phyloP scores from a whole-genome alignment of 2,113 vertebrate genomes.

The Opisthocomus hoazin region DNA sequence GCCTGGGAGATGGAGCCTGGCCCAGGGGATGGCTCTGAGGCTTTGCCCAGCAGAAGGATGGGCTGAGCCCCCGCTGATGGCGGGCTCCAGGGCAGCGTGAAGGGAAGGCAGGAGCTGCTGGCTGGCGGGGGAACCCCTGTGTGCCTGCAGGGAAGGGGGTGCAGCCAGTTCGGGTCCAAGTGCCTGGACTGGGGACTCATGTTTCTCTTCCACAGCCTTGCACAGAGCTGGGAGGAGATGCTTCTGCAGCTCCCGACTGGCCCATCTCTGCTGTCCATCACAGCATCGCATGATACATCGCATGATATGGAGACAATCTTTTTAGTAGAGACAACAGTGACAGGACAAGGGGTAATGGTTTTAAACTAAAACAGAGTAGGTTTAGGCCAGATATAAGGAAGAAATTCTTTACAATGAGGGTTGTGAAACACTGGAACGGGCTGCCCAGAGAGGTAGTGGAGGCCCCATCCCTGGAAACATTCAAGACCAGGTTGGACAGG shows the following conservation, averaged over 20 bases:
- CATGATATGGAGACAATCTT: too few relatives aligned
- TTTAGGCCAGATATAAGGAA: too few relatives aligned
- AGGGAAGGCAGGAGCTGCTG: neutral
- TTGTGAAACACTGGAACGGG: too few relatives aligned
- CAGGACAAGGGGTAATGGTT: too few relatives aligned
- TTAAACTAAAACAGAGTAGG: too few relatives aligned
- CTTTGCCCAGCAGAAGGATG: neutral
- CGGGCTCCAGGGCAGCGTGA: neutral
- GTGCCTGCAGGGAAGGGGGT: neutral
- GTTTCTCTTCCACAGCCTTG: neutral
- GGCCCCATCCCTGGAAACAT: too few relatives aligned
- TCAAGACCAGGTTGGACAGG: too few relatives aligned
- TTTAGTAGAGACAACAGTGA: too few relatives aligned
- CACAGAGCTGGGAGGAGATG: neutral
- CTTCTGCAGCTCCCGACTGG: neutral
- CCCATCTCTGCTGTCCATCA: neutral
- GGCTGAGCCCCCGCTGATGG: neutral
- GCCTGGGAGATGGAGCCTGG: neutral
- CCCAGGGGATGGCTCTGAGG: neutral
- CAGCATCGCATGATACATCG: fast-evolving
- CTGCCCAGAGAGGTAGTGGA: too few relatives aligned
- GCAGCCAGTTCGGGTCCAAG: neutral
- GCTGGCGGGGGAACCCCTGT: neutral
- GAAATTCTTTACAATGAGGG: too few relatives aligned
- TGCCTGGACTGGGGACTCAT: neutral